Conservation (phyloP, 2,888 invertebrate genomes). For the Idaea straminata region DNA sequence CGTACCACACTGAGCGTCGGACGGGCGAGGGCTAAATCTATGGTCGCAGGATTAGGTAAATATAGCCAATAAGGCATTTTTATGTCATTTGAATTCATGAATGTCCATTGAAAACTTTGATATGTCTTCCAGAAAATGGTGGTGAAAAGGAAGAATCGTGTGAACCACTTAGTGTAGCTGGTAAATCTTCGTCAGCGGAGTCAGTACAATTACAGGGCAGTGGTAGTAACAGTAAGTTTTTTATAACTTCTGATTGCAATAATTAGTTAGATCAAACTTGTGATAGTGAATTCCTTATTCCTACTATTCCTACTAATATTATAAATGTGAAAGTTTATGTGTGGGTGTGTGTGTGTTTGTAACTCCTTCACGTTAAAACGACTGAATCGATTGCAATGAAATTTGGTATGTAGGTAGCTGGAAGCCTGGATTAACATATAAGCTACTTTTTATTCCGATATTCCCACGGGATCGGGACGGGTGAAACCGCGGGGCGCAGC, state of each 20-base stretch:
- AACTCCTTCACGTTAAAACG: no score
- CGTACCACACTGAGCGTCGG: conserved; percentile 96
- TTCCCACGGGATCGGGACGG: no score
- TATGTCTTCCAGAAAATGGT: conserved; percentile 74
- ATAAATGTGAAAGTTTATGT: no score
- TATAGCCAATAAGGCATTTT: conserved; percentile 11
- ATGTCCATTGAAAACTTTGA: neutral
- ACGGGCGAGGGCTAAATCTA: conserved; percentile 93
- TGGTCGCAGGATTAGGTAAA: conserved; percentile 93
- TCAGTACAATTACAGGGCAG: conserved; percentile 83
- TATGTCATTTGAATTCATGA: neutral
- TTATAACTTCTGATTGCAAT: conserved; percentile 4
- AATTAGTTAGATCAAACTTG: neutral
- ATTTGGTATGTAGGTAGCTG: no score
- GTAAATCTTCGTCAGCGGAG: conserved; percentile 90
- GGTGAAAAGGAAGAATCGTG: conserved; percentile 88
- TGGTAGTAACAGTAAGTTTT: conserved; percentile 69
- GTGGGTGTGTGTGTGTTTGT: no score
- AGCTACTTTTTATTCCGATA: no score
- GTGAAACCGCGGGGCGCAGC: no score
- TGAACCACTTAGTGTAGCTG: conserved; percentile 82
- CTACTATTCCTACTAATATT: no score
- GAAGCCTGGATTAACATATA: no score
- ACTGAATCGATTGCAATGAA: no score
- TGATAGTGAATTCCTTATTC: conserved; percentile 2